Percentiles rank a stretch among this genome's conserved stretches.
Evolutionary conservation across 2,797 vertebrate genomes (phyloP).

Genomic region (Garrulus glandarius): DNA sequence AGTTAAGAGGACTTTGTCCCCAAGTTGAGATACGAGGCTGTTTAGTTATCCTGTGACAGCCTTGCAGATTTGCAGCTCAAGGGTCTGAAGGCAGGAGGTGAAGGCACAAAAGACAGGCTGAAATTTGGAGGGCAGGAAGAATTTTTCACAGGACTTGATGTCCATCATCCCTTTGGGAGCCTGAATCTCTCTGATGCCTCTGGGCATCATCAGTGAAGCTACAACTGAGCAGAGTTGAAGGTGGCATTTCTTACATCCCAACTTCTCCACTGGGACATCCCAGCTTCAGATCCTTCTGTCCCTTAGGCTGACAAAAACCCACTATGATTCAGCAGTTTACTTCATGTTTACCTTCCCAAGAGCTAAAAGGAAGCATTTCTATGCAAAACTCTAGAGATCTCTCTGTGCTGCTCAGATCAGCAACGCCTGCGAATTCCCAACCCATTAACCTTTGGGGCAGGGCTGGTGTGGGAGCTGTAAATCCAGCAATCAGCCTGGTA

Average conservation of each 20-base stretch:
- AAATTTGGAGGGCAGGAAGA: background rate
- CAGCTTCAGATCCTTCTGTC: background rate
- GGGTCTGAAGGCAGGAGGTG: background rate
- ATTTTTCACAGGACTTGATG: background rate
- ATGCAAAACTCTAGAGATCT: background rate
- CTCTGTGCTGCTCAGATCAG: background rate
- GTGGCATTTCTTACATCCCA: background rate
- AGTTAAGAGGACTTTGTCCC: background rate
- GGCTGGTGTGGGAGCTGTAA: background rate
- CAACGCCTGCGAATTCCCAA: background rate
- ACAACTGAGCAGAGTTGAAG: background rate
- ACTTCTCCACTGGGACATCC: background rate
- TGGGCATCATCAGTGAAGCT: background rate
- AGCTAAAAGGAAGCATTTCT: background rate
- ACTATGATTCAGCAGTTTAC: background rate
- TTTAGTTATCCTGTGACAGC: background rate
- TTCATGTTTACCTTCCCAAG: background rate
- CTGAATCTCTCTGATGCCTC: background rate
- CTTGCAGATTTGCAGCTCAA: background rate
- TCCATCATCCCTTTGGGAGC: fast-evolving
- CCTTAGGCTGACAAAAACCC: background rate
- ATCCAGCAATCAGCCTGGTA: background rate
- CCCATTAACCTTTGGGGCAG: background rate
- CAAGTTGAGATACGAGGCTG: fast-evolving
- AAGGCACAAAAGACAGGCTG: background rate